Percentiles rank a stretch among this genome's conserved stretches.
phyloP scores from a whole-genome alignment of 2,113 vertebrate genomes.

The Xiphias gladius region DNA sequence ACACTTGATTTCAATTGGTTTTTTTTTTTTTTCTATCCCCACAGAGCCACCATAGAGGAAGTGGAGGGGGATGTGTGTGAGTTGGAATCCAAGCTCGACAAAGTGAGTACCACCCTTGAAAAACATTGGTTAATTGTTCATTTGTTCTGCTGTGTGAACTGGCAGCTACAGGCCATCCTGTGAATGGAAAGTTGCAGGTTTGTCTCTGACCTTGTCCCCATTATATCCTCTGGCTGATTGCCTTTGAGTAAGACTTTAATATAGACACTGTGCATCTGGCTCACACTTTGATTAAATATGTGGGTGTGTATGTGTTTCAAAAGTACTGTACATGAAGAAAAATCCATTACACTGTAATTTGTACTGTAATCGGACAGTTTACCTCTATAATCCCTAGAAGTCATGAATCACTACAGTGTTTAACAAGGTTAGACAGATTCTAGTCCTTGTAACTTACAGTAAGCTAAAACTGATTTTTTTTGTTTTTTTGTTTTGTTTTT shows the following conservation, averaged over 20 bases:
- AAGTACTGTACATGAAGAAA: neutral
- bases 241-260: neutral
- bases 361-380: neutral
- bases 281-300: neutral
- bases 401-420: neutral
- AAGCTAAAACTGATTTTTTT: neutral
- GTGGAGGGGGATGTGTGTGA: constrained; percentile 98
- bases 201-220: constrained; percentile 9
- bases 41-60: constrained; percentile 96
- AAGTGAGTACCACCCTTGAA: constrained; percentile 87
- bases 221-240: neutral
- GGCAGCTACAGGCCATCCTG: constrained; percentile 12
- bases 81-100: constrained; percentile 98
- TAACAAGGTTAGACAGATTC: neutral
- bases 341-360: neutral
- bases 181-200: constrained; percentile 35
- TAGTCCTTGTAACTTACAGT: neutral
- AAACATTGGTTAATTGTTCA: constrained; percentile 65
- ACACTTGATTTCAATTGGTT: constrained; percentile 20
- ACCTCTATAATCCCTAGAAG: neutral
- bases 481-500: too few relatives aligned
- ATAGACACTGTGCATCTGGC: constrained; percentile 3
- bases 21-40: constrained; percentile 29
- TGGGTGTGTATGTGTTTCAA: neutral
- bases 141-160: constrained; percentile 50